Conservation (phyloP, 2,113 vertebrate genomes). For the Amphiprion percula region DNA sequence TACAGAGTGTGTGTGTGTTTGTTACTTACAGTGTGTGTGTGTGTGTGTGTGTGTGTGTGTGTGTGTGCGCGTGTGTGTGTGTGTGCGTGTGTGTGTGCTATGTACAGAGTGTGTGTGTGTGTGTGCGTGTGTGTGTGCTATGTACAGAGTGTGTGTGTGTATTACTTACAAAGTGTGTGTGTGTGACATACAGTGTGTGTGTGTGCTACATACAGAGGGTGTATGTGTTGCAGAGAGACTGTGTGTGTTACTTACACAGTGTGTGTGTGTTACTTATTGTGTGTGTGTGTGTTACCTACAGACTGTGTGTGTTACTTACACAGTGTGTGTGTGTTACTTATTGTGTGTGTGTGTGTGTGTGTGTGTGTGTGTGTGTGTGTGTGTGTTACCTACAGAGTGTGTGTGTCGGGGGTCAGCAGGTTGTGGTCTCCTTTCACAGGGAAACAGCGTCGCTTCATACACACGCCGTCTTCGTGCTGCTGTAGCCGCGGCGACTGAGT, state of each 20-base stretch:
- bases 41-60: conserved; percentile 28
- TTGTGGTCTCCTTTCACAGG: conserved; percentile 93
- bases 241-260: no score
- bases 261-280: conserved; percentile 69
- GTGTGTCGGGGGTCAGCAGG: conserved; percentile 84
- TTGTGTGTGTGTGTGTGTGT: no score
- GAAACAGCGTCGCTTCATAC: conserved; percentile 90
- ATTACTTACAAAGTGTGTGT: conserved; percentile 84
- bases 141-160: not conserved
- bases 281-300: conserved; percentile 82
- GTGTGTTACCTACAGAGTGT: conserved; percentile 83
- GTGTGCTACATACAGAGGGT: conserved; percentile 1
- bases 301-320: conserved; percentile 64
- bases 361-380: not conserved
- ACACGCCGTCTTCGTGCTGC: conserved; percentile 85
- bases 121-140: not conserved
- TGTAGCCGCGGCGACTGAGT: conserved; percentile 48
- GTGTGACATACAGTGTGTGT: conserved; percentile 15
- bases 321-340: conserved; percentile 75
- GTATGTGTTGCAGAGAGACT: not conserved
- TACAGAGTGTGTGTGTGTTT: conserved; percentile 5
- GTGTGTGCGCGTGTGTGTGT: conserved; percentile 41
- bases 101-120: no score
- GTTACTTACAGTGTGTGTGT: not conserved
- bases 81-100: no score